Base-by-base conservation (phyloP, 1,140 invertebrate species). In the Papilio machaon region DNA sequence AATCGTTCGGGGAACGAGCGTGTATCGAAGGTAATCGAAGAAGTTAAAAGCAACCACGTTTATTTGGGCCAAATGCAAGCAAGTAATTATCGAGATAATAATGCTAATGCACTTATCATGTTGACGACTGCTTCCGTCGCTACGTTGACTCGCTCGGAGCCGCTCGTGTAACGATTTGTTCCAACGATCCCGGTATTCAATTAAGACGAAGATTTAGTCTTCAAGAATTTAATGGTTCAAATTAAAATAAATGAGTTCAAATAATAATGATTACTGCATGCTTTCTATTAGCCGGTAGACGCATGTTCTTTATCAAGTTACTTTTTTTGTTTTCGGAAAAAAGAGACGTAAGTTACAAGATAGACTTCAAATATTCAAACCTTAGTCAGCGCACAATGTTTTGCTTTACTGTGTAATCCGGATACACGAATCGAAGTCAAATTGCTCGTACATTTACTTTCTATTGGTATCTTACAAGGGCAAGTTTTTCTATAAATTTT, bases 31-130 rank as follows among this genome's bases (percentile, higher is more conserved):
- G 85, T 90, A 91, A 91, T 90, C 91, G 89, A 92, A 92, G 90
- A 91, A 87, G 88, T 86, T 89, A 86, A 86, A 89, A 90, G 87
- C 91, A 87, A 89, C 87, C 84, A 82, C 86, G 88, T 91, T 70
- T 91, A 93, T 93, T 94, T 90, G 89, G 92, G 88, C 88, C 90
- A 91, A 94, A 93, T 93, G 93, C 92, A 93, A 91, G 90, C 90
- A 90, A 93, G 92, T 93, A 94, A 94, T 94, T 94, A 94, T 94
- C 85, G 88, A 91, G 93, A 94, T 94, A 94, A 92, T 93, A 94
- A 94, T 94, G 92, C 93, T 94, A 94, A 94, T 94, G 92, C 91
- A 93, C 92, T 94, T 94, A 94, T 94, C 92, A 89, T 92, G 91
- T 92, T 92, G 91, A 92, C 90, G 90, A 90, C 86, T 90, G 90